Evolutionary conservation across 35 echinoderm and acorn worm genomes (phyloP).

Genomic region (Strongylocentrotus purpuratus): DNA sequence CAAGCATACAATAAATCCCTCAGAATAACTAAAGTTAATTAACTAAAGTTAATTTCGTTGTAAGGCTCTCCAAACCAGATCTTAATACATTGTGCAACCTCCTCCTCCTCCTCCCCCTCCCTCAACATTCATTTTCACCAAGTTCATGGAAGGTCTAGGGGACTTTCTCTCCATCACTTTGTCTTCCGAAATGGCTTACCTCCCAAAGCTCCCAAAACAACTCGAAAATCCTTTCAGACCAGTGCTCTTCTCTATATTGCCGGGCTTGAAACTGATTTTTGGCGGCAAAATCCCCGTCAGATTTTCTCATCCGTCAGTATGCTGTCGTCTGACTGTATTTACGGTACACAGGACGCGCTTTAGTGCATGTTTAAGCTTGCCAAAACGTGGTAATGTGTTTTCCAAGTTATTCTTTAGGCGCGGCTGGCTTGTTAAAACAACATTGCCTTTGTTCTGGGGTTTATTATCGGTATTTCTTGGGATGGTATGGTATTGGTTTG

Average conservation of each 20-base stretch:
- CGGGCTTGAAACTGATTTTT: not conserved
- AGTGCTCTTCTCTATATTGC: not conserved
- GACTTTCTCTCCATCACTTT: constrained; percentile 9
- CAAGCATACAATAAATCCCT: too few species aligned
- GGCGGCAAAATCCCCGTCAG: constrained; percentile 31
- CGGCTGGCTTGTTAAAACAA: not conserved
- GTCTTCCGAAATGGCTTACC: constrained; percentile 33
- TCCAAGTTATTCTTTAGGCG: not conserved
- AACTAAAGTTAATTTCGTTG: not conserved
- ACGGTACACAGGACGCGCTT: not conserved
- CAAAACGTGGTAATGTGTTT: not conserved
- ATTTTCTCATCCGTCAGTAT: constrained; percentile 32
- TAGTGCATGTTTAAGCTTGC: not conserved
- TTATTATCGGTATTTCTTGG: not conserved
- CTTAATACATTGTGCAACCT: not conserved
- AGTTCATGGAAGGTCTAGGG: not conserved
- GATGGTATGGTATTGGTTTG: not conserved
- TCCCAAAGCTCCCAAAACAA: not conserved
- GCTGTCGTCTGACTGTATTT: not conserved
- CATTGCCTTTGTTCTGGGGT: not conserved
- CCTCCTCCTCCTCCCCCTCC: not conserved
- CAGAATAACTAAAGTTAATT: too few species aligned
- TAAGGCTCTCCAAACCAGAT: not conserved
- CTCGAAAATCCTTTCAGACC: not conserved
- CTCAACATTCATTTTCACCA: too few species aligned